Evolutionary conservation across 2,888 invertebrate species (phyloP), one percentile per base, ranked within the genome.

Genomic region (Tetragonisca angustula): DNA sequence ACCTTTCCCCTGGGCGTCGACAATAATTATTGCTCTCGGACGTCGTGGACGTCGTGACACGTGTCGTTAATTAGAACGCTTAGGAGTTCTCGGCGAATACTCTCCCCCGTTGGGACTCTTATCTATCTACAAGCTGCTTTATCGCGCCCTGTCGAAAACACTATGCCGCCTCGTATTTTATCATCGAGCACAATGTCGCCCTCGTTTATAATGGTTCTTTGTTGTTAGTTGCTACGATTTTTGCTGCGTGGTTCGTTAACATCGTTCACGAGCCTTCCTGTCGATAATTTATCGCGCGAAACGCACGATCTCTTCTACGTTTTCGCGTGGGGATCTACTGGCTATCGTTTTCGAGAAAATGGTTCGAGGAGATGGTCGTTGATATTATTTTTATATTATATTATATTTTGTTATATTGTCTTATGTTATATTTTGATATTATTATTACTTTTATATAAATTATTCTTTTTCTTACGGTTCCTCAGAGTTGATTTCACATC

Each of bases 91-190:
- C n/a, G n/a, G 11, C 36, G 52, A 27, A n/a, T 76, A 77, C 70
- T 61, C 68, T 56, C 54, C 62, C 24, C n/a, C 19, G 43, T 43
- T 43, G 9, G 69, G 62, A 49, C 52, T 64, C 62, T 85, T 85
- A 85, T 85, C 85, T 77, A 43, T 27, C 27, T 84, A 84, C 85
- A 85, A 84, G 85, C 75, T 21, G 19, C 71, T 81, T 83, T 85
- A 85, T 85, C 84, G 81, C 64, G 74, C 21, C 67, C 81, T 67
- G 85, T 85, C 84, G 79, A 85, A 84, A 85, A 81, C 74, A 75
- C 24, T 78, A 43, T 59, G 43, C 36, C 27, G 43, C n/a, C 72
- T 73, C 84, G 81, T 85, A 84, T 78, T 64, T 85, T 75, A 85
- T 75, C 78, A 59, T n/a, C 43, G 49, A 9, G 43, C 43, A 85